Evolutionary conservation across 2,113 vertebrate species (phyloP), one percentile per base, ranked within the genome.

Genomic region (Sisor rabdophorus): DNA sequence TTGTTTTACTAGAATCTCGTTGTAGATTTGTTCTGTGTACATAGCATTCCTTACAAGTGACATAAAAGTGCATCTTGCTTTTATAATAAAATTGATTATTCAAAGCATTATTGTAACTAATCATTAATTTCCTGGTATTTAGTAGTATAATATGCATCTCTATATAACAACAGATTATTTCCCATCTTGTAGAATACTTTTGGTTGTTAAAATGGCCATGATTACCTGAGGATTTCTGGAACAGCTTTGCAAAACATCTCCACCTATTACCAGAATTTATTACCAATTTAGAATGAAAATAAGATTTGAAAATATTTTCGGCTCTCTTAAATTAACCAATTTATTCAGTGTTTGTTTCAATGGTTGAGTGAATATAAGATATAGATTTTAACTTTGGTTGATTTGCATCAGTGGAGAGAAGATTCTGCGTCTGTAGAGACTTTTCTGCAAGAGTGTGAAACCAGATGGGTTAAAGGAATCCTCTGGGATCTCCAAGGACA

Each of bases 171-270:
- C 64, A 83, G 65, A 53, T n/a, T 40, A 22, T 71, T 16, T 26
- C 24, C 56, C 40, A 52, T 52, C 12, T 47, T 69, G 36, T 76
- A 52, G 24, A 22, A 19, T 63, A 52, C 63, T 73, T 15, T 40
- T 48, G 19, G 30, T 71, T 73, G 40, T 44, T 74, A 47, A 65
- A 77, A 71, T 15, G 15, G 1, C 69, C 60, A 67, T 40, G 47
- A 22, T 22, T 85, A 78, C 83, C 85, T 83, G 83, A 86, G 83
- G 76, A 13, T 76, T 30, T 68, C 44, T 26, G 65, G 59, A 50
- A 3, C 53, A 30, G 40, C n/a, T 56, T 76, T 12, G 20, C 64
- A 76, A 52, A n/a, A 71, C 44, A 78, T 30, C 79, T 40, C 71
- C 60, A 58, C 60, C n/a, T n/a, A n/a, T n/a, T n/a, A n/a, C n/a